Conservation (phyloP, 2,797 vertebrate species). For the Tokudaia tokunoshimensis region DNA sequence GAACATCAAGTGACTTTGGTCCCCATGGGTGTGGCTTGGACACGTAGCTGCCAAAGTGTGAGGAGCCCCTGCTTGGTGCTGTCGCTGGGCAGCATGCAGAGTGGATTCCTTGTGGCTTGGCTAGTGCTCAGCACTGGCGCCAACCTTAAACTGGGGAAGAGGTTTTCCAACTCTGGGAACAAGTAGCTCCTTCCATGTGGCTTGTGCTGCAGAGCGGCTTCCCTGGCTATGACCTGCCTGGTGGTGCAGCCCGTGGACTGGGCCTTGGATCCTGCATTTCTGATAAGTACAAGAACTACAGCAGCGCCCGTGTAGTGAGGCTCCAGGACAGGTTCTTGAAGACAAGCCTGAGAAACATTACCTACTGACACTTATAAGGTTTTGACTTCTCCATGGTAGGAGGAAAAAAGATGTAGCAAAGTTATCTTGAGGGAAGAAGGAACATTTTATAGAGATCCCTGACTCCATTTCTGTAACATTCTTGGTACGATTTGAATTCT, state of each 20-base stretch:
- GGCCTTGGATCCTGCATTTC: not conserved
- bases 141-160: not conserved
- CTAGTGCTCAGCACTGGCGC: not conserved
- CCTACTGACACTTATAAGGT: not conserved
- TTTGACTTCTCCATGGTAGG: not conserved
- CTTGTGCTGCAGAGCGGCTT: not conserved
- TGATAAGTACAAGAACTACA: fast-evolving
- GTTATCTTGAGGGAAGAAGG: not conserved
- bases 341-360: not conserved
- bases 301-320: fast-evolving
- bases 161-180: not conserved
- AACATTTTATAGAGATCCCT: not conserved
- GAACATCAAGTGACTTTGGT: not conserved
- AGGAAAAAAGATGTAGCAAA: not conserved
- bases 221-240: not conserved
- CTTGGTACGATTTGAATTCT: not conserved
- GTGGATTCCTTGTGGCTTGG: not conserved
- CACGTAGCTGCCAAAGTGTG: fast-evolving
- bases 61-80: not conserved
- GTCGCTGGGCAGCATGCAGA: not conserved
- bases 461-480: not conserved
- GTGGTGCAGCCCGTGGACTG: not conserved
- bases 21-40: not conserved
- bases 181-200: not conserved
- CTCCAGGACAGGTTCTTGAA: not conserved